These are phyloP conservation scores for Podargus strigoides DNA, from an alignment of 2,797 vertebrate species.

Conservation along the genomic window DNA sequence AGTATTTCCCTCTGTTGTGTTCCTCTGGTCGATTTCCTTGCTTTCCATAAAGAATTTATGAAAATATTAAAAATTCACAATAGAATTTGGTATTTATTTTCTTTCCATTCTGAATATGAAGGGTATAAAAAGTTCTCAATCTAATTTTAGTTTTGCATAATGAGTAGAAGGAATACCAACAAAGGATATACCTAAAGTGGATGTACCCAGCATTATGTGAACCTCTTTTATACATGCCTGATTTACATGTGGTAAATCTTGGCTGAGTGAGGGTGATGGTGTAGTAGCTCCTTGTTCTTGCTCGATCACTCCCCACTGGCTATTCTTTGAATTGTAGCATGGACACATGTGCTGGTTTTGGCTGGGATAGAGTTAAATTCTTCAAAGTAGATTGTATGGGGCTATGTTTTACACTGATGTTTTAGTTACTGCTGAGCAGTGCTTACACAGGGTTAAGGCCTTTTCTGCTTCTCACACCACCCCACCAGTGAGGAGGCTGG, in stretches of 20 bases:
- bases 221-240: accelerated
- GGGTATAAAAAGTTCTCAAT: neutral
- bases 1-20: neutral
- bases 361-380: neutral
- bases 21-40: neutral
- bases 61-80: neutral
- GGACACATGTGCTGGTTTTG: neutral
- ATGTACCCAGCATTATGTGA: neutral
- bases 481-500: no score
- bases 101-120: neutral
- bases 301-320: neutral
- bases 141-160: neutral
- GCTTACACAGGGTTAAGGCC: no score
- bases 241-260: neutral
- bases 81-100: neutral
- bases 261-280: neutral
- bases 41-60: neutral
- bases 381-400: neutral
- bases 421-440: no score
- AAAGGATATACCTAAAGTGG: neutral
- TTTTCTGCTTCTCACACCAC: no score
- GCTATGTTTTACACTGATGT: neutral
- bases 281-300: neutral
- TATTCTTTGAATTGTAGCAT: neutral
- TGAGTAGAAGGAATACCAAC: neutral